phyloP scores from a whole-genome alignment of 2,113 vertebrate species.

The Phrynosoma blainvillii region DNA sequence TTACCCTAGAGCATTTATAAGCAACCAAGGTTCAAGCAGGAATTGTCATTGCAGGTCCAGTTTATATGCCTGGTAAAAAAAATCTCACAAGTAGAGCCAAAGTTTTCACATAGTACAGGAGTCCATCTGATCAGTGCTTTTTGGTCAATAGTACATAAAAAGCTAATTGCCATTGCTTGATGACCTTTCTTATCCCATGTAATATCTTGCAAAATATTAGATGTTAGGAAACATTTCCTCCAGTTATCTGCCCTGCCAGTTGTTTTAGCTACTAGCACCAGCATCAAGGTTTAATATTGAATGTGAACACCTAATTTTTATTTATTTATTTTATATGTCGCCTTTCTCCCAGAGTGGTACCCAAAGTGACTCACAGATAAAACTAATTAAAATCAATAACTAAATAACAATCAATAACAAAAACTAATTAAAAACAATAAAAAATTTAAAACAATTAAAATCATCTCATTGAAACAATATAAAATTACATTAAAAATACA shows the following conservation, averaged over 20 bases:
- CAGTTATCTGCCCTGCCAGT: slow-evolving; percentile 40
- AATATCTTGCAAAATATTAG: slow-evolving; percentile 48
- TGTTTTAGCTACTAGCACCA: background rate
- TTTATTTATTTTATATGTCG: too few relatives aligned
- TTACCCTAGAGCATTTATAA: slow-evolving; percentile 72
- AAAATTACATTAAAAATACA: too few relatives aligned
- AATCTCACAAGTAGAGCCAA: slow-evolving; percentile 51
- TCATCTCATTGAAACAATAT: too few relatives aligned
- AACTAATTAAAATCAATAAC: too few relatives aligned
- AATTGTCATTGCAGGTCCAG: slow-evolving; percentile 69
- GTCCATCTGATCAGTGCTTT: slow-evolving; percentile 16
- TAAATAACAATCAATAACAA: too few relatives aligned
- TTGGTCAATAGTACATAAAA: slow-evolving; percentile 26
- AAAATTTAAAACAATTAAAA: too few relatives aligned
- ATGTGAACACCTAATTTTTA: slow-evolving; percentile 33
- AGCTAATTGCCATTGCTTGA: slow-evolving; percentile 23
- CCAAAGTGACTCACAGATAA: too few relatives aligned
- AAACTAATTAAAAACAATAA: too few relatives aligned
- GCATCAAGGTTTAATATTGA: slow-evolving; percentile 43
- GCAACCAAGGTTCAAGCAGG: slow-evolving; percentile 65
- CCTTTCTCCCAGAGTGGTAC: too few relatives aligned
- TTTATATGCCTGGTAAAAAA: slow-evolving; percentile 67
- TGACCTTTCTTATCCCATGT: slow-evolving; percentile 44
- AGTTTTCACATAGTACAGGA: slow-evolving; percentile 53
- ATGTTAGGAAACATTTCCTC: slow-evolving; percentile 43